Conservation (phyloP, 2,113 vertebrate genomes). For the Lipotes vexillifer region DNA sequence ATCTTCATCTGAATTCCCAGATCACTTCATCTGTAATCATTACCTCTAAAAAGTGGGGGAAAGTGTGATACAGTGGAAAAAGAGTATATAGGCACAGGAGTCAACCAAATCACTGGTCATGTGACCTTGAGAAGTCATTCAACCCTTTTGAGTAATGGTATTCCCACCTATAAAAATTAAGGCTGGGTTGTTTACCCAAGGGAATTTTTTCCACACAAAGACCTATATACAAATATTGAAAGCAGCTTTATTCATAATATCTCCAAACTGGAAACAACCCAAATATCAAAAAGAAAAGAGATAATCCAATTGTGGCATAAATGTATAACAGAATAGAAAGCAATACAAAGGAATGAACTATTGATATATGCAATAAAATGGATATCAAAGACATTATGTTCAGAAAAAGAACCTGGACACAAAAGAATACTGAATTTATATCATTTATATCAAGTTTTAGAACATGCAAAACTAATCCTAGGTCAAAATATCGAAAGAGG, state of each 20-base stretch:
- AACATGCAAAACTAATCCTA: background rate
- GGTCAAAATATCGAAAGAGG: background rate
- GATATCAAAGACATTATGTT: background rate
- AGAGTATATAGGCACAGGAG: background rate
- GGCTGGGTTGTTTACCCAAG: background rate
- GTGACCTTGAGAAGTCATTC: background rate
- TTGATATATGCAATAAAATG: background rate
- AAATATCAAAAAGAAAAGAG: background rate
- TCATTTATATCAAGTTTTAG: background rate
- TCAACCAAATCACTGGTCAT: background rate
- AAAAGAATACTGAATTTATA: background rate
- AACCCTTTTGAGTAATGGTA: background rate
- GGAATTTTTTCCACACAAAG: background rate
- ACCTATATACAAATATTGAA: background rate
- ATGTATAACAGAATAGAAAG: background rate
- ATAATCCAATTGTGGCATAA: background rate
- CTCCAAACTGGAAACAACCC: background rate
- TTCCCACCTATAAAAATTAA: conserved; percentile 7
- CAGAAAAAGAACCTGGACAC: background rate
- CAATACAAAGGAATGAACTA: background rate
- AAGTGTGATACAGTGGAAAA: background rate
- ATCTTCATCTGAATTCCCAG: background rate
- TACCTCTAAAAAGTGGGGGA: background rate
- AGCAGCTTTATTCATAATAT: background rate
- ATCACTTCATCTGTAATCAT: background rate